Evolutionary conservation across 1,140 invertebrate genomes (phyloP), one percentile per base, ranked within the genome.

Genomic region (Drosophila varians): DNA sequence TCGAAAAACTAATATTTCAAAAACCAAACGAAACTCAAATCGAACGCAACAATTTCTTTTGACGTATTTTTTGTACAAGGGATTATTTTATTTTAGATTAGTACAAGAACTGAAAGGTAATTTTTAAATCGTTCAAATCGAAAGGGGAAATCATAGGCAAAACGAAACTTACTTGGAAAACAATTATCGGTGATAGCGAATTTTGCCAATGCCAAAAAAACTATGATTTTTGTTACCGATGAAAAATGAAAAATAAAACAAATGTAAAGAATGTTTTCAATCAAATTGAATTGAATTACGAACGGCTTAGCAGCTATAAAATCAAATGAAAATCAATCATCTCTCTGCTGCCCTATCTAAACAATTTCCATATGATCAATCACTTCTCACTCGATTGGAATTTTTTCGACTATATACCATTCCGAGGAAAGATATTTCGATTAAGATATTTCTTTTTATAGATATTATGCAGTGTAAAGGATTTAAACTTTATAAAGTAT

Each of bases 141-240:
- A 72, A 72, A 18, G 23, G 45, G 38, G 28, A 83, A 82, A 74
- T 62, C 34, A 69, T 65, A 64, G 21, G 18, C 58, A 80, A 65
- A 49, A 55, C 45, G 38, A 56, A 86, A 91, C 90, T 91, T 91
- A 91, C 90, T 87, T 91, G 90, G 90, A 90, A 91, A 91, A 75
- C 90, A 91, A 90, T 91, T 91, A 77, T 91, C 90, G 60, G 87
- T 86, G 69, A 64, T 70, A 68, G 74, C 75, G 73, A 87, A 79
- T 79, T 90, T 90, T 69, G 68, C 70, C 74, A 83, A 83, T 78
- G 82, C 65, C 80, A 87, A 82, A 71, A 90, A 47, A 87, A 91
- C 90, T 90, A 68, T 65, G 38, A 66, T 77, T 77, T 84, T 75
- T 53, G 53, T 43, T 61, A 45, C 40, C 72, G 36, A 77, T 64